These are phyloP conservation scores for Dallia pectoralis DNA, from an alignment of 2,797 vertebrate species.

Conservation along the genomic window DNA sequence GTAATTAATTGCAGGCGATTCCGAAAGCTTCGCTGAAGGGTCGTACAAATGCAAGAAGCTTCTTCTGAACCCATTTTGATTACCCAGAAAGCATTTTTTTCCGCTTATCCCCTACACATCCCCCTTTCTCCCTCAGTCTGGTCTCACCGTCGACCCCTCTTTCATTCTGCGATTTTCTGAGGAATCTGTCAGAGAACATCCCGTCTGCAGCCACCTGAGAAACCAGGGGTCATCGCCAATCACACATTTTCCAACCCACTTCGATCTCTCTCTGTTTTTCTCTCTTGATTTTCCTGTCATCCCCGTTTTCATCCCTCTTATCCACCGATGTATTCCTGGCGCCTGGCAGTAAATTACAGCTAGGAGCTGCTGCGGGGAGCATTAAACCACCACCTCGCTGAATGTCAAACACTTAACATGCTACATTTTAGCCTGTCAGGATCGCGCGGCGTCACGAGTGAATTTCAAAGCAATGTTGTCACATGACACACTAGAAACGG, in stretches of 20 bases:
- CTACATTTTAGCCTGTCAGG: conserved; percentile 19
- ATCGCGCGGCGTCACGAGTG: conserved; percentile 12
- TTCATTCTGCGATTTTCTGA: conserved; percentile 19
- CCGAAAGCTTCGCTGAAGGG: neutral
- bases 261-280: neutral
- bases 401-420: conserved; percentile 20
- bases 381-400: conserved; percentile 17
- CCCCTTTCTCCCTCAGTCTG: conserved; percentile 5
- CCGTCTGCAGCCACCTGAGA: conserved; percentile 5
- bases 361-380: neutral
- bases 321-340: conserved; percentile 8
- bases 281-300: neutral
- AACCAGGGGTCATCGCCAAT: conserved; percentile 4
- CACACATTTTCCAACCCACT: neutral
- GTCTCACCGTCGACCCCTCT: neutral
- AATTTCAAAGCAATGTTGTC: conserved; percentile 16
- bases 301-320: neutral
- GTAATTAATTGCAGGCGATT: neutral
- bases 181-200: conserved; percentile 11
- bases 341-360: conserved; percentile 20
- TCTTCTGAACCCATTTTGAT: neutral
- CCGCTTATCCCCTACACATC: conserved; percentile 12
- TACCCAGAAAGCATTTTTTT: conserved; percentile 2
- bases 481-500: neutral
- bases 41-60: neutral